Evolutionary conservation across 2,113 vertebrate species (phyloP).

Genomic region (Percina caprodes): DNA sequence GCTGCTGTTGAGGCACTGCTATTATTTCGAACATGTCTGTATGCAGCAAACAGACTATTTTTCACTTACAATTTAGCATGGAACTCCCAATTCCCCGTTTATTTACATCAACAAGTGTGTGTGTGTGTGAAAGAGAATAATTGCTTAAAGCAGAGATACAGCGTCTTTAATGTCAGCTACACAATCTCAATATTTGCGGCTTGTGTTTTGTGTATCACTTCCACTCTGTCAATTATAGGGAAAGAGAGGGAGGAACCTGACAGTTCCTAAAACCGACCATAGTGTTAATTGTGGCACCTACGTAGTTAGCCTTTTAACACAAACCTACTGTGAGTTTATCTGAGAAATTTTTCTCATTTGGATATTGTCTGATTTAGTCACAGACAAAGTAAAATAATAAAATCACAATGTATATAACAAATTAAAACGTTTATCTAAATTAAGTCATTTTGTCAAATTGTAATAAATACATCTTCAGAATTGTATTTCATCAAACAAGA

Average conservation of each 20-base stretch:
- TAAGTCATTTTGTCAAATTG: neutral
- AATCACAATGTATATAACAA: neutral
- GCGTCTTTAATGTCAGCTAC: neutral
- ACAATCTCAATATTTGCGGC: neutral
- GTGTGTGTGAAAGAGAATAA: constrained; percentile 1
- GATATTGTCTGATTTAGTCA: neutral
- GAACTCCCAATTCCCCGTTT: neutral
- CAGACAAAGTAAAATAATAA: neutral
- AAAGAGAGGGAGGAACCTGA: neutral
- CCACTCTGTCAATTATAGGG: neutral
- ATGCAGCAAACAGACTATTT: neutral
- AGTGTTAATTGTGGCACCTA: neutral
- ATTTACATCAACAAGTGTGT: neutral
- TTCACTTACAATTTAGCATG: neutral
- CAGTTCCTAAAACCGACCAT: neutral
- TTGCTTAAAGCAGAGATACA: neutral
- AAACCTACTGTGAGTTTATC: neutral
- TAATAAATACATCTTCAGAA: neutral
- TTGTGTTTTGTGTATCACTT: neutral
- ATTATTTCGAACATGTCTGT: too few relatives aligned
- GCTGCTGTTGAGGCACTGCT: too few relatives aligned
- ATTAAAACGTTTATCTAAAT: neutral
- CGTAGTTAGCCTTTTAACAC: neutral
- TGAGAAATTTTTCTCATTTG: neutral
- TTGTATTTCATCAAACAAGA: neutral